Conservation (phyloP, 2,797 vertebrate genomes). For the Enteromius viviparus region DNA sequence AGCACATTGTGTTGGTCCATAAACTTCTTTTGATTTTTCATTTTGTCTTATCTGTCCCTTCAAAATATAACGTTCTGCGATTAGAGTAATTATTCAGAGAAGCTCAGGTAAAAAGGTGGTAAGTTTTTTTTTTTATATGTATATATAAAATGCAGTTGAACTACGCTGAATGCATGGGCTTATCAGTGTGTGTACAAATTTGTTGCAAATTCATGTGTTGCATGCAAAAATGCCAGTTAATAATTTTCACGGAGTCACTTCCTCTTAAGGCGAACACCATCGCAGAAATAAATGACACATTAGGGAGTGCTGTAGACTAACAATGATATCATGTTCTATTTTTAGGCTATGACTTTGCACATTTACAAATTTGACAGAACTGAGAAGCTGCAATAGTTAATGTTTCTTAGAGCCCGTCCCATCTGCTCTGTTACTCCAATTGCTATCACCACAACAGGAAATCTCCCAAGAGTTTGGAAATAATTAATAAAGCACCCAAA, state of each 20-base stretch:
- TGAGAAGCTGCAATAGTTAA: conserved; percentile 20
- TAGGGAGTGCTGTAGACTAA: conserved; percentile 13
- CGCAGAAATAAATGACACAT: conserved; percentile 8
- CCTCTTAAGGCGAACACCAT: conserved; percentile 12
- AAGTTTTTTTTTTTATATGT: neutral
- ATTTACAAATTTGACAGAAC: neutral
- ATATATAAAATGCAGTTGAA: too few relatives aligned
- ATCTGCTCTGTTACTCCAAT: conserved; percentile 6
- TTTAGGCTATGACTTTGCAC: conserved; percentile 30
- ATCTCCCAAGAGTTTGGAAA: conserved; percentile 37
- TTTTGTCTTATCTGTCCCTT: neutral
- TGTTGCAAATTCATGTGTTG: conserved; percentile 20
- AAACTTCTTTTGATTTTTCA: neutral
- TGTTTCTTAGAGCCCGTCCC: conserved; percentile 6
- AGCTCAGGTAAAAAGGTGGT: conserved; percentile 14
- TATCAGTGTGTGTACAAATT: conserved; percentile 17
- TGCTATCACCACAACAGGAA: conserved; percentile 21
- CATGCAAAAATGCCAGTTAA: conserved; percentile 26
- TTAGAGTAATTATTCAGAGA: neutral
- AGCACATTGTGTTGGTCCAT: neutral
- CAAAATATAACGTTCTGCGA: neutral
- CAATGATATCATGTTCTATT: conserved; percentile 24
- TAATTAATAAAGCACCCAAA: conserved; percentile 31
- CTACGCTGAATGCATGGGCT: neutral
- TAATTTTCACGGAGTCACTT: conserved; percentile 11